phyloP scores from a whole-genome alignment of 1,140 invertebrate species.

The Zaprionus davidi region DNA sequence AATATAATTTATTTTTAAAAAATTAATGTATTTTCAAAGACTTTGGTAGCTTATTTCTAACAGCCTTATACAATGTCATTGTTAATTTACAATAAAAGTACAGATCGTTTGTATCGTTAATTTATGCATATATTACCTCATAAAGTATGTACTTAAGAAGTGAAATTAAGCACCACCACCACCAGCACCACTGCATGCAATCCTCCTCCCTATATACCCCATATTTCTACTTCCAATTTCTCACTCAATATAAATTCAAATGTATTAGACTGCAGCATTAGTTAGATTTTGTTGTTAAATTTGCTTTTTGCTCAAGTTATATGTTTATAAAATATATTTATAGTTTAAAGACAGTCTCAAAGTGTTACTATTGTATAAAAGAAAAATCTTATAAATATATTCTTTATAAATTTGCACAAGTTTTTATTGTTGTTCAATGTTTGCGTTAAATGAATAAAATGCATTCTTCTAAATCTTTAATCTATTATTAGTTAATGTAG shows the following conservation, averaged over 20 bases:
- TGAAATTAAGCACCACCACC: constrained; percentile 32
- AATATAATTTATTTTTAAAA: constrained; percentile 5
- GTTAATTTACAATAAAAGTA: constrained; percentile 7
- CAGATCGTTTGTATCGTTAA: constrained; percentile 24
- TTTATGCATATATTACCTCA: constrained; percentile 56
- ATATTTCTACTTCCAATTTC: constrained; percentile 35
- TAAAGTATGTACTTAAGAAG: constrained; percentile 65
- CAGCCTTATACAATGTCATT: background rate
- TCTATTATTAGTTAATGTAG: constrained; percentile 26
- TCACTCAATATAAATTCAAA: constrained; percentile 19
- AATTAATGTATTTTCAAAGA: background rate
- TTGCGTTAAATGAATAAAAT: constrained; percentile 20
- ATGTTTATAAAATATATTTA: constrained; percentile 15
- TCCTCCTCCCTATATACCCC: background rate
- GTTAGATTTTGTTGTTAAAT: constrained; percentile 40
- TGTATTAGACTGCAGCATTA: constrained; percentile 35
- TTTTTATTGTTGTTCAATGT: constrained; percentile 36
- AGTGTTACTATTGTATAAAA: constrained; percentile 28
- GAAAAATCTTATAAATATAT: constrained; percentile 22
- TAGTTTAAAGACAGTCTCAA: constrained; percentile 31
- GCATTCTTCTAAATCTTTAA: constrained; percentile 16
- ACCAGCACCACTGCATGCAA: constrained; percentile 4
- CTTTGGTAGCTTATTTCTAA: background rate
- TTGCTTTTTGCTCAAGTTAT: constrained; percentile 39
- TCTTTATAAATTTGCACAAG: constrained; percentile 44